Evolutionary conservation across 2,888 invertebrate species (phyloP), one percentile per base, ranked within the genome.

Genomic region (Spialia ferax): DNA sequence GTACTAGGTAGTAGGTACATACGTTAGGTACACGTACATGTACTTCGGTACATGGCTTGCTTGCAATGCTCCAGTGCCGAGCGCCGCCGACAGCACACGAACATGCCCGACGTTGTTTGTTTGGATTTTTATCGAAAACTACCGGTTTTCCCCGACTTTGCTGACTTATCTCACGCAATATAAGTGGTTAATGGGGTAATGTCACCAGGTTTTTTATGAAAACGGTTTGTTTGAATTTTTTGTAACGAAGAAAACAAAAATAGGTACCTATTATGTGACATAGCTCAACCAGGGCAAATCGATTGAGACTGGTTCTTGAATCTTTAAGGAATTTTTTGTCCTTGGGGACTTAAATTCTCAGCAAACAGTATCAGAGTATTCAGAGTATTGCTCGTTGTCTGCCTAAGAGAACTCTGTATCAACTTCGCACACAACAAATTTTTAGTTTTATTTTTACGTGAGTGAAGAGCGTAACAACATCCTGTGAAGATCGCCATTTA

Each of bases 41-140:
- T 32, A 32, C 38, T 15, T 8, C n/a, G 23, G 52, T 23, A 52
- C 57, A 42, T n/a, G 11, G 35, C 20, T 59, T 22, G 35, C 20
- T 59, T 22, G 59, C 56, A 38, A 56, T 63, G 64, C 26, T 64
- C 64, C 57, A 50, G 23, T 57, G 64, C 57, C 64, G 64, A 64
- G 50, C 5, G 5, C 35, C 11, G 48, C 48, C 64, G 64, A 64
- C 23, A 23, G 11, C 35, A 32, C 57, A 32, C 64, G 64, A 64
- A 18, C 50, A 18, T 32, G 11, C 20, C 59, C 65, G 65, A 65
- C 35, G 35, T 20, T 52, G 59, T n/a, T 65, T 59, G 65, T 65
- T 65, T 65, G 65, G 65, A 65, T 65, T 65, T 65, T 65, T 52
- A 65, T 65, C 59, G 50, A 50, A 65, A 65, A 65, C 59, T 65